Percentiles rank a stretch among this genome's conserved stretches.
These are phyloP conservation scores for Labia minor DNA, from an alignment of 2,888 invertebrate genomes.

Conservation along the genomic window DNA sequence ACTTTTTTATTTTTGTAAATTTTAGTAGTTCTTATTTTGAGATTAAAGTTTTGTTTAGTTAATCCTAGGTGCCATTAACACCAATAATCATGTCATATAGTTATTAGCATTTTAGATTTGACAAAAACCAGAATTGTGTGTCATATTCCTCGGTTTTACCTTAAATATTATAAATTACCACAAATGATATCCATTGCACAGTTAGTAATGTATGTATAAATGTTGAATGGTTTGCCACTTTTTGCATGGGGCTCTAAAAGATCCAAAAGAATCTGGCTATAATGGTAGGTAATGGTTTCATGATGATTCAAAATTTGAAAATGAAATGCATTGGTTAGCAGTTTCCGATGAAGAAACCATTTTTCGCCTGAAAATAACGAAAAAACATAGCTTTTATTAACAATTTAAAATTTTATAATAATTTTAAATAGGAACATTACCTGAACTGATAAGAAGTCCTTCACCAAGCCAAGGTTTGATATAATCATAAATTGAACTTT, in stretches of 20 bases:
- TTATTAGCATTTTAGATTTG: no score
- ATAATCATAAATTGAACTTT: not conserved
- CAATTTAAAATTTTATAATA: no score
- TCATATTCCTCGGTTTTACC: no score
- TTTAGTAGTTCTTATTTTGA: no score
- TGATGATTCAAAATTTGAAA: not conserved
- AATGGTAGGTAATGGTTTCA: not conserved
- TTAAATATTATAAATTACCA: no score
- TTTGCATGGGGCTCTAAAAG: not conserved
- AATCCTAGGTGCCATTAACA: no score
- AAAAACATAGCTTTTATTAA: no score
- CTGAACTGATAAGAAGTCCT: not conserved
- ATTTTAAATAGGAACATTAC: no score
- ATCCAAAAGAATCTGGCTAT: not conserved
- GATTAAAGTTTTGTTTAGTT: no score
- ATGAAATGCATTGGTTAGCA: not conserved
- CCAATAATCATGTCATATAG: no score
- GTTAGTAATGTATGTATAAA: not conserved
- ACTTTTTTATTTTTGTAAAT: no score
- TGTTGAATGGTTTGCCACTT: not conserved
- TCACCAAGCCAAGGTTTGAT: not conserved
- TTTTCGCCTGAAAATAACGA: not conserved
- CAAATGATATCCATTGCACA: not conserved
- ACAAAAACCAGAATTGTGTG: no score
- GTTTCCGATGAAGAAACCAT: not conserved